phyloP scores from a whole-genome alignment of 2,113 vertebrate species.

The Neolamprologus fasciatus region DNA sequence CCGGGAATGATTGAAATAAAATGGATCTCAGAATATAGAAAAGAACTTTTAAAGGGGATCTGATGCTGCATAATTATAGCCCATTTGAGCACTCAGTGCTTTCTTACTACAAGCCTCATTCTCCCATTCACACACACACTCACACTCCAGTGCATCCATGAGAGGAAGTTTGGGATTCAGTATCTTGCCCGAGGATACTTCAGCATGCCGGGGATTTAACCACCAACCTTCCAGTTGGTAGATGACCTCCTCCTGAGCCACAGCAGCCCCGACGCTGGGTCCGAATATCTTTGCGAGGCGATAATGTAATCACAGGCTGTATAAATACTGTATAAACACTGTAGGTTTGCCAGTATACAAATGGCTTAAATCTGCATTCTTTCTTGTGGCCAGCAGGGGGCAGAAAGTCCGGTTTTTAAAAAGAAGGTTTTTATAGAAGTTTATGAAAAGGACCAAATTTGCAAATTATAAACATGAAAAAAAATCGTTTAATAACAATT shows the following conservation, averaged over 20 bases:
- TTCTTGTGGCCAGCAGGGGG: not conserved
- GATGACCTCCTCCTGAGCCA: not conserved
- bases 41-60: not conserved
- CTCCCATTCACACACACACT: not conserved
- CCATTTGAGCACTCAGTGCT: accelerated
- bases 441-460: not conserved
- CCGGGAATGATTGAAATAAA: not conserved
- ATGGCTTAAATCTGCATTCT: not conserved
- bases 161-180: not conserved
- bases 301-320: not conserved
- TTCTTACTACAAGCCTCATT: not conserved
- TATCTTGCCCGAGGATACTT: not conserved
- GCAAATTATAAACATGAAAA: not conserved
- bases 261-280: accelerated
- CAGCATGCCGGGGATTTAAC: accelerated
- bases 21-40: accelerated
- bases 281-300: accelerated
- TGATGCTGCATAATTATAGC: not conserved
- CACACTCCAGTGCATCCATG: not conserved
- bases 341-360: accelerated
- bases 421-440: not conserved
- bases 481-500: not conserved
- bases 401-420: not conserved
- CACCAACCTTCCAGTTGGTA: not conserved
- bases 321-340: not conserved